Conservation (phyloP, 2,797 vertebrate genomes). For the Vultur gryphus region DNA sequence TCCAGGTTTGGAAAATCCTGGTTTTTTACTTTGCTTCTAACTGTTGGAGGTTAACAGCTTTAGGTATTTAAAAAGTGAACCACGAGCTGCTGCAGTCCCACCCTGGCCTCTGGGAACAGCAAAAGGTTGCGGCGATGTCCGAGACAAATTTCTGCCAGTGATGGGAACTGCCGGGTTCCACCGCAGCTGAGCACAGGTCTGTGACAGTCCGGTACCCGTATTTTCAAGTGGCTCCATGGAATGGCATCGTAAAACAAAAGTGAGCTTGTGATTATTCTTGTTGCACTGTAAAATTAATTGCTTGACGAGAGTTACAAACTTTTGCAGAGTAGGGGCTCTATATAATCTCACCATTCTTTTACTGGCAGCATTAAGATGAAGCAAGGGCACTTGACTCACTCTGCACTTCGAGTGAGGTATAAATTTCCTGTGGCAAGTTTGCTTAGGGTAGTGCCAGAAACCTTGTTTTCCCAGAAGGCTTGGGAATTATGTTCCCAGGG, state of each 20-base stretch:
- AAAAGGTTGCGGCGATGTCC: rapidly evolving
- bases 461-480: neutral
- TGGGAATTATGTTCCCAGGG: neutral
- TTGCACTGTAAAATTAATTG: neutral
- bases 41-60: no score
- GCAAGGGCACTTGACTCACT: neutral
- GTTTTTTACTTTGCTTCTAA: neutral
- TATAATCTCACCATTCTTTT: no score
- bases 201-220: neutral
- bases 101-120: neutral
- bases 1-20: neutral
- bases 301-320: neutral
- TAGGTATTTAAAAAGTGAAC: neutral
- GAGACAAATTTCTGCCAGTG: no score
- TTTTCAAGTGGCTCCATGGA: neutral
- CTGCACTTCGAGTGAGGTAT: no score
- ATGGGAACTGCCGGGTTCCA: neutral
- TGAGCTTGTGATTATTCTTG: neutral
- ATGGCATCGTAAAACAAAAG: neutral
- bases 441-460: neutral
- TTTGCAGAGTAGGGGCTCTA: neutral
- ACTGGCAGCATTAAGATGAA: neutral
- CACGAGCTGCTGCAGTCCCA: neutral
- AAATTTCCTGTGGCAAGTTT: neutral
- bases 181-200: neutral